Evolutionary conservation across 2,113 vertebrate species (phyloP).

Genomic region (Calonectris borealis): DNA sequence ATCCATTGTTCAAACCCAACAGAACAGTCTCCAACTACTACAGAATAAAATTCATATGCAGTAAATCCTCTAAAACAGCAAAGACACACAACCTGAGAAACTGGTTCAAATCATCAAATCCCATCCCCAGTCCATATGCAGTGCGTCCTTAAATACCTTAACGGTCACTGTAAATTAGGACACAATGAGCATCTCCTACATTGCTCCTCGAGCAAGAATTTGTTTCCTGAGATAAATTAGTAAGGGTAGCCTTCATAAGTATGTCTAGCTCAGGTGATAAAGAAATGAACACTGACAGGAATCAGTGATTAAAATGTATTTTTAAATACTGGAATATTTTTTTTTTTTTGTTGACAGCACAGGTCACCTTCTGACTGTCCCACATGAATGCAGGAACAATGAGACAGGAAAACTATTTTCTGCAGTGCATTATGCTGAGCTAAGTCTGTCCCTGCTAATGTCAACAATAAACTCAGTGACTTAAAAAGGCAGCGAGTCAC

Average conservation of each 20-base stretch:
- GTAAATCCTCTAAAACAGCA: not conserved
- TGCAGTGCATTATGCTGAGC: not conserved
- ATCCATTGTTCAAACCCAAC: not conserved
- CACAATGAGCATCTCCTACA: not conserved
- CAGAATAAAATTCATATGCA: not conserved
- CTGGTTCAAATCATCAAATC: not conserved
- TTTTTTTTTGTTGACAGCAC: not conserved
- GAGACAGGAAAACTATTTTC: not conserved
- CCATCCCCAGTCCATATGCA: not conserved
- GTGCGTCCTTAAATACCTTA: not conserved
- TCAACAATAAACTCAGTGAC: not conserved
- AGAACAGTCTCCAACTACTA: not conserved
- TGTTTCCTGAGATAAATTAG: not conserved
- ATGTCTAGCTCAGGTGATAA: not conserved
- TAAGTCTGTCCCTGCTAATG: not conserved
- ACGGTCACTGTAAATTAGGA: not conserved
- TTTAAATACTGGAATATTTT: not conserved
- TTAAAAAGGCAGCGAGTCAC: not conserved
- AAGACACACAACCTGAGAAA: not conserved
- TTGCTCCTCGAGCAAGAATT: not conserved
- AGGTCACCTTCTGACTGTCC: not conserved
- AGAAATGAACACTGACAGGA: slow-evolving; percentile 4
- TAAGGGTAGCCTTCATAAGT: not conserved
- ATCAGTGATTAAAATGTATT: not conserved
- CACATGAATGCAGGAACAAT: not conserved